These are phyloP conservation scores for Sternarchorhynchus goeldii DNA, from an alignment of 2,797 vertebrate species.

Conservation along the genomic window DNA sequence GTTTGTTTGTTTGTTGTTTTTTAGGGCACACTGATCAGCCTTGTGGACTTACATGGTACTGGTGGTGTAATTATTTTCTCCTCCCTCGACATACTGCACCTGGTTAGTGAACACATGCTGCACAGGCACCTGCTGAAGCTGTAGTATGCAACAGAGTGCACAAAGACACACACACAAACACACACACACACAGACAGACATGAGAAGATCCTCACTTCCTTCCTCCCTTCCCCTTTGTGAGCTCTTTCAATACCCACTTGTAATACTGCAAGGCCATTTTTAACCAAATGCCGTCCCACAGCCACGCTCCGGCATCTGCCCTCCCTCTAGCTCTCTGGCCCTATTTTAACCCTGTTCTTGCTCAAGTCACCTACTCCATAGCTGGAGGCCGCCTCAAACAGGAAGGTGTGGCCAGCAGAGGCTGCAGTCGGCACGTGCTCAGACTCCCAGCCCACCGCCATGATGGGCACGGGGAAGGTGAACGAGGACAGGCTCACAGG, in stretches of 20 bases:
- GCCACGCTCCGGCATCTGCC: too few relatives aligned
- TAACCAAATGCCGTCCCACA: not conserved
- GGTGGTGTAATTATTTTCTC: slow-evolving; percentile 85
- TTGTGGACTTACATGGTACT: slow-evolving; percentile 87
- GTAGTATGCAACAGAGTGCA: slow-evolving; percentile 71
- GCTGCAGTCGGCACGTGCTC: slow-evolving; percentile 44
- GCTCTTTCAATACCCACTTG: not conserved
- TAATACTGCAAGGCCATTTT: not conserved
- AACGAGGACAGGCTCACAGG: slow-evolving; percentile 42
- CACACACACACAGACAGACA: slow-evolving; percentile 23
- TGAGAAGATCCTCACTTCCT: slow-evolving; percentile 11
- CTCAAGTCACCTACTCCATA: slow-evolving; percentile 68
- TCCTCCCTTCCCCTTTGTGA: slow-evolving; percentile 19
- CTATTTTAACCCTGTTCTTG: not conserved
- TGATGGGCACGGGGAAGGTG: slow-evolving; percentile 44
- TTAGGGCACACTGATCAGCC: not conserved
- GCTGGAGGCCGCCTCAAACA: slow-evolving; percentile 48
- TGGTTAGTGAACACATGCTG: slow-evolving; percentile 91
- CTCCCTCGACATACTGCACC: slow-evolving; percentile 93
- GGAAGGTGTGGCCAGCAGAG: slow-evolving; percentile 43
- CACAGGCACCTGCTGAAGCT: slow-evolving; percentile 88
- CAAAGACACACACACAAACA: slow-evolving; percentile 49
- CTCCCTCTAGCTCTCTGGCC: too few relatives aligned
- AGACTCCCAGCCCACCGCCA: slow-evolving; percentile 48
- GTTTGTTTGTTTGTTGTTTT: too few relatives aligned